These are phyloP conservation scores for Sparus aurata DNA, from an alignment of 2,797 vertebrate species.

Conservation along the genomic window DNA sequence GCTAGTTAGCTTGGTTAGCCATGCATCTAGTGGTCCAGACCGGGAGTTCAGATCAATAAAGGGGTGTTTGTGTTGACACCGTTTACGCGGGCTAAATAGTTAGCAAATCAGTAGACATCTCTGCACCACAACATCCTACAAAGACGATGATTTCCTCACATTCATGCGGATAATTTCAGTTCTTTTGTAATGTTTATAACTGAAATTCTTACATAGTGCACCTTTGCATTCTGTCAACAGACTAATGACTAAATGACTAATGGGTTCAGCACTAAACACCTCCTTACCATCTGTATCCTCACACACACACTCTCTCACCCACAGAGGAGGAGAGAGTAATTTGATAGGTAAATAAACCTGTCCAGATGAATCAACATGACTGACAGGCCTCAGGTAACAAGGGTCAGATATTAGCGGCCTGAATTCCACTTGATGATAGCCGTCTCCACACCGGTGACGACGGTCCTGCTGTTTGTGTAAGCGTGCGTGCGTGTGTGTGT, in stretches of 20 bases:
- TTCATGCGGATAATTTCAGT: too few relatives aligned
- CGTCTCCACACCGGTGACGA: slow-evolving; percentile 30
- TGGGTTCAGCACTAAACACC: slow-evolving; percentile 1
- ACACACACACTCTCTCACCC: slow-evolving; percentile 23
- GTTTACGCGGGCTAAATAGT: too few relatives aligned
- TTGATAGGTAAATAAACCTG: slow-evolving; percentile 53
- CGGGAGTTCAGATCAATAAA: too few relatives aligned
- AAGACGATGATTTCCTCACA: too few relatives aligned
- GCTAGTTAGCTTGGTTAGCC: too few relatives aligned
- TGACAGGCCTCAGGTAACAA: slow-evolving; percentile 69
- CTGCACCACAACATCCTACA: too few relatives aligned
- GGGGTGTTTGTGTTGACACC: too few relatives aligned
- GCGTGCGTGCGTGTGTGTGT: background rate
- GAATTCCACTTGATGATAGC: slow-evolving; percentile 59
- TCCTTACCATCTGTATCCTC: background rate
- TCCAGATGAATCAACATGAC: slow-evolving; percentile 64
- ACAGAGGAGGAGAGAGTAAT: background rate
- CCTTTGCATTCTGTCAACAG: background rate
- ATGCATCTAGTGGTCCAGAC: too few relatives aligned
- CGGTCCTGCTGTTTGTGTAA: slow-evolving; percentile 48
- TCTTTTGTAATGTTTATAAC: too few relatives aligned
- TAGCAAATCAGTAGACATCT: too few relatives aligned
- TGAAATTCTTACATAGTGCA: too few relatives aligned
- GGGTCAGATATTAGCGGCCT: slow-evolving; percentile 58
- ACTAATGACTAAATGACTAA: background rate